Evolutionary conservation across 2,888 invertebrate genomes (phyloP).

Genomic region (Caenorhabditis drosophilae): DNA sequence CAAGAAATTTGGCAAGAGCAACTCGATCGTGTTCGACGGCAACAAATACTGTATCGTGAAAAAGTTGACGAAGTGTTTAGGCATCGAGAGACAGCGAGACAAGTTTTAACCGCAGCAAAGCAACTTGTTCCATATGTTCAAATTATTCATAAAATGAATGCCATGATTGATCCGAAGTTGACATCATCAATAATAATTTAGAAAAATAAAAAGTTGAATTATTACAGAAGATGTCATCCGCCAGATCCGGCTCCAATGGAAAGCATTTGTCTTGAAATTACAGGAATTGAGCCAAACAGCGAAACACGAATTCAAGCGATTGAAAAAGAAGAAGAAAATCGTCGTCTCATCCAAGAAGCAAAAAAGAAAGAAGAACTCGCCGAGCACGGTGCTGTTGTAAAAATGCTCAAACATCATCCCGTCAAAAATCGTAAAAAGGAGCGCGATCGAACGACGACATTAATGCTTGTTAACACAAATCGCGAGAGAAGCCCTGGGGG

Average conservation of each 20-base stretch:
- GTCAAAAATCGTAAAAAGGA: conserved; percentile 23
- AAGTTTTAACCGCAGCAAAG: conserved; percentile 46
- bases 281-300: conserved; percentile 70
- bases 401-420: conserved; percentile 47
- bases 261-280: conserved; percentile 69
- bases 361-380: conserved; percentile 43
- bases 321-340: conserved; percentile 53
- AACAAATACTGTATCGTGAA: conserved; percentile 75
- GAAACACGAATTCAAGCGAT: conserved; percentile 50
- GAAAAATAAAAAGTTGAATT: not conserved
- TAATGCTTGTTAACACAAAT: conserved; percentile 41
- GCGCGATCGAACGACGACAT: conserved; percentile 16
- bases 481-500: conserved; percentile 57
- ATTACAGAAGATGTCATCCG: conserved; percentile 50
- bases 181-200: not conserved
- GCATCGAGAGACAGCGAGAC: conserved; percentile 43
- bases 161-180: conserved; percentile 51
- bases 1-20: conserved; percentile 78
- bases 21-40: conserved; percentile 77
- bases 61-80: conserved; percentile 43
- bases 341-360: conserved; percentile 41
- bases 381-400: conserved; percentile 27
- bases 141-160: conserved; percentile 52
- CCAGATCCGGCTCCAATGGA: conserved; percentile 68
- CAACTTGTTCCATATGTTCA: conserved; percentile 48